Conservation (phyloP, 2,113 vertebrate genomes). For the Australoheros scitulus region DNA sequence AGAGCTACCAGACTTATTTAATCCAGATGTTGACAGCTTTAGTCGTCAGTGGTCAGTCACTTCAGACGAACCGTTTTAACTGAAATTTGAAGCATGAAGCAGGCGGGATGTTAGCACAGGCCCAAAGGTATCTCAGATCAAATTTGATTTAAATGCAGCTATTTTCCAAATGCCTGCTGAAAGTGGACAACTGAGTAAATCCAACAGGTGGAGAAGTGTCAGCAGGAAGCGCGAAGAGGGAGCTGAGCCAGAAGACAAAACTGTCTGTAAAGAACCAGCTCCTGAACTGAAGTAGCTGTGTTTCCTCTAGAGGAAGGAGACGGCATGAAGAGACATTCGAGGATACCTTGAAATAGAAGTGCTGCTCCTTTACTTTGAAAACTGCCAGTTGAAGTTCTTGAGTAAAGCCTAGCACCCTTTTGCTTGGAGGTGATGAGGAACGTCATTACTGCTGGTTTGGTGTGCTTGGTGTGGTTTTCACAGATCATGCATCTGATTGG, state of each 20-base stretch:
- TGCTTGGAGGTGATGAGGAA: not conserved
- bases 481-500: not conserved
- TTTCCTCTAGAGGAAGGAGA: not conserved
- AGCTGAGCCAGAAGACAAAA: not conserved
- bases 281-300: accelerated
- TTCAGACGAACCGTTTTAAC: not conserved
- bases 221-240: not conserved
- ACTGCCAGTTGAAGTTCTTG: not conserved
- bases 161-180: not conserved
- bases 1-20: not conserved
- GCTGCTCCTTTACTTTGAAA: not conserved
- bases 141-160: not conserved
- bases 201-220: not conserved
- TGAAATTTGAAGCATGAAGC: not conserved
- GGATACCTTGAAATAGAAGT: not conserved
- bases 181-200: not conserved
- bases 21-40: not conserved
- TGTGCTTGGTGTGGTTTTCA: not conserved
- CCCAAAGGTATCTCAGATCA: not conserved
- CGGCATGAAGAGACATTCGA: not conserved
- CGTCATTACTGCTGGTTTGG: not conserved
- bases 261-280: not conserved
- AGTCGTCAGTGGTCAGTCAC: not conserved
- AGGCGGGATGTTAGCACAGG: accelerated
- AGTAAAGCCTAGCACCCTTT: not conserved